phyloP scores from a whole-genome alignment of 2,797 vertebrate species.

The Acanthiza pusilla region DNA sequence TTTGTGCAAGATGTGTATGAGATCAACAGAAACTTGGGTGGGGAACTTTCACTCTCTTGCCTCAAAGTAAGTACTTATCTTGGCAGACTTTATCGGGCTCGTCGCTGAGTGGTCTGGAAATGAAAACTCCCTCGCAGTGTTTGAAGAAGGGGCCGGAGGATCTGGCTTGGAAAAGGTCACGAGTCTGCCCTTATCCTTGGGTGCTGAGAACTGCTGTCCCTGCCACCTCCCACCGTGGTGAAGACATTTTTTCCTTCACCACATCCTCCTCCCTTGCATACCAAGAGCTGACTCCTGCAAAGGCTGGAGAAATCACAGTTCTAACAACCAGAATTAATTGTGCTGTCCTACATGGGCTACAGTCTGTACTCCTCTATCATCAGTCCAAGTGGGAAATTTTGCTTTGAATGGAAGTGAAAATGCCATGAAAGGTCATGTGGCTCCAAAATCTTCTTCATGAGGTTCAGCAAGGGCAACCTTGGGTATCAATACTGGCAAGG shows the following conservation, averaged over 20 bases:
- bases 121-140: accelerated
- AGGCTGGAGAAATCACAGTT: not conserved
- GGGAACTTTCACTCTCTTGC: not conserved
- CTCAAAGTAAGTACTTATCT: not conserved
- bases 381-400: not conserved
- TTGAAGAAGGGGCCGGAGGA: not conserved
- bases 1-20: not conserved
- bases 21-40: not conserved
- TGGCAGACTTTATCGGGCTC: not conserved
- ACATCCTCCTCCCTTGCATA: not conserved
- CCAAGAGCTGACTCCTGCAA: not conserved
- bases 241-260: not conserved
- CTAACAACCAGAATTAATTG: not conserved
- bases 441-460: not conserved
- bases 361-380: not conserved
- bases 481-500: not conserved
- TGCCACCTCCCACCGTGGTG: not conserved
- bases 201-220: not conserved
- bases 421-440: not conserved
- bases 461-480: not conserved
- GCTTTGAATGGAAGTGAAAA: not conserved
- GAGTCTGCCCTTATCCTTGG: not conserved
- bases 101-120: not conserved
- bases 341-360: not conserved
- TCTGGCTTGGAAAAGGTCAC: not conserved